phyloP scores from a whole-genome alignment of 2,797 vertebrate genomes.

The Silurus lanzhouensis region DNA sequence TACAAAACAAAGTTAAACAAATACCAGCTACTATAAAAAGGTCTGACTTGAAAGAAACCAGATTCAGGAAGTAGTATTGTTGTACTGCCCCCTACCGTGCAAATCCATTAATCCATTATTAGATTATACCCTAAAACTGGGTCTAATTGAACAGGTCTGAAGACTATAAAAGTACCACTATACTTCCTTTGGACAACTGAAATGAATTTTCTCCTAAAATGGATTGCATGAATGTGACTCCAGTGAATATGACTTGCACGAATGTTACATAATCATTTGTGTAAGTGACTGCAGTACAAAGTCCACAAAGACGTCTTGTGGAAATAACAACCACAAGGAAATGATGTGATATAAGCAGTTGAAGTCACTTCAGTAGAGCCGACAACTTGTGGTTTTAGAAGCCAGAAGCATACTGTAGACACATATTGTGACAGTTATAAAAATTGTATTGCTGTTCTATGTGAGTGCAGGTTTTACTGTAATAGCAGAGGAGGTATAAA shows the following conservation, averaged over 20 bases:
- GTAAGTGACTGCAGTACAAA: background rate
- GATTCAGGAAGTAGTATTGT: conserved; percentile 45
- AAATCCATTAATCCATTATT: conserved; percentile 50
- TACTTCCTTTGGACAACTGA: background rate
- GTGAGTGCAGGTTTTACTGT: background rate
- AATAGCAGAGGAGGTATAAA: background rate
- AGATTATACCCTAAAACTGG: background rate
- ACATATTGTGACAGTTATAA: background rate
- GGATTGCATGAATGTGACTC: background rate
- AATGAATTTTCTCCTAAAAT: background rate
- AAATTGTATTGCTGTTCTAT: background rate
- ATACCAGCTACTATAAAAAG: conserved; percentile 21
- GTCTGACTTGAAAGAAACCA: conserved; percentile 48
- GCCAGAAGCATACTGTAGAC: background rate
- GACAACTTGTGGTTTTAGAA: background rate
- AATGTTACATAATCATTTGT: background rate
- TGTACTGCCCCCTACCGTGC: conserved; percentile 73
- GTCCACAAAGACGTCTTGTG: background rate
- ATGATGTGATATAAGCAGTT: background rate
- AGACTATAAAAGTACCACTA: background rate
- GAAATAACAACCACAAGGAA: background rate
- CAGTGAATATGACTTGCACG: background rate
- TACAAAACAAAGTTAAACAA: conserved; percentile 42
- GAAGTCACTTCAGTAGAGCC: background rate
- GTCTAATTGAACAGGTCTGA: background rate